Evolutionary conservation across 2,888 invertebrate genomes (phyloP), one percentile per base, ranked within the genome.

Genomic region (Allophyes oxyacanthae): DNA sequence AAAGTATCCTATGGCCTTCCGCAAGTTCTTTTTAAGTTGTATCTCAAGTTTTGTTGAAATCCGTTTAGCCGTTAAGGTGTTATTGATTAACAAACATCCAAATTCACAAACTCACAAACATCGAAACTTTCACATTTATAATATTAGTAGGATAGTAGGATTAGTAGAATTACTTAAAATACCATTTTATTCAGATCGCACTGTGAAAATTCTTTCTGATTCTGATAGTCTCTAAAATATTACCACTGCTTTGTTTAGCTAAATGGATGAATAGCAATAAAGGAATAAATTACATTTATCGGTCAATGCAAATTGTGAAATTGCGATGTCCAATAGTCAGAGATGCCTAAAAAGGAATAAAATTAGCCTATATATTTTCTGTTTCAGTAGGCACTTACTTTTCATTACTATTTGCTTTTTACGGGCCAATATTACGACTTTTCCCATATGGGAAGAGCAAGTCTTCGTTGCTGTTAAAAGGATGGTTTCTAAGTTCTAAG

Each of bases 331-430:
- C 13, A 48, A 53, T 53, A 36, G 26, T 11, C 10, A 11, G 1
- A 40, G 11, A 13, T 28, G 7, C 32, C 28, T 62, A 11, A 49
- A 44, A 62, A 11, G 54, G 26, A 44, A 44, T 15, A 54, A 48
- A 44, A 11, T 42, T 48, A 13, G 13, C 13, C 42, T 26, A 26
- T 54, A 43, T 34, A 44, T 62, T 54, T 43, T 30, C 28, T 43
- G 11, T 61, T 38, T 46, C 46, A 38, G 37, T 53, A 15, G 38
- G 15, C 14, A 46, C n/a, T 43, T 56, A 43, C 14, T 42, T 30
- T 15, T 61, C 53, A 42, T 61, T 46, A 61, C 20, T 46, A 46
- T 53, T 38, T 61, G 25, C 41, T 46, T 53, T 46, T 15, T 25
- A 38, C 9, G 26, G 8, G 9, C 13, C n/a, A 32, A 36, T 33